These are phyloP conservation scores for Tenebrosternarchus preto DNA, from an alignment of 2,113 vertebrate species.

Conservation along the genomic window DNA sequence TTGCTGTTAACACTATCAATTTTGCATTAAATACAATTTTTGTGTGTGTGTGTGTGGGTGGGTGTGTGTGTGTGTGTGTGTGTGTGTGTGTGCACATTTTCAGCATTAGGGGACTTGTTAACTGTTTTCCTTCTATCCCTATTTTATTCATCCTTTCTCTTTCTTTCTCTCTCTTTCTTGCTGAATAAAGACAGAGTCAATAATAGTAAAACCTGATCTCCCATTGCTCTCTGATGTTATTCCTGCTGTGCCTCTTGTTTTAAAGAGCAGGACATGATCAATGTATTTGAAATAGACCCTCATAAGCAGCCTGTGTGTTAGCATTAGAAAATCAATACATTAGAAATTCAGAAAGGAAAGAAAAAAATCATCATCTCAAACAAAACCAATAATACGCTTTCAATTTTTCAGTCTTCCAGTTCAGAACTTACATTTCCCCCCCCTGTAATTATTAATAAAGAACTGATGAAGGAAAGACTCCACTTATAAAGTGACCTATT, in stretches of 20 bases:
- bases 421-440: conserved; percentile 1
- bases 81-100: conserved; percentile 36
- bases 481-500: conserved; percentile 1
- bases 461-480: conserved; percentile 15
- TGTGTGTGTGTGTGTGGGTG: conserved; percentile 14
- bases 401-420: too few species aligned
- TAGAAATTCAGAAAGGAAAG: conserved; percentile 45
- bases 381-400: background rate
- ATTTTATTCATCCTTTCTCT: background rate
- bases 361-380: conserved; percentile 16
- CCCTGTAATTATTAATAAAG: conserved; percentile 45
- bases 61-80: background rate
- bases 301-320: conserved; percentile 59
- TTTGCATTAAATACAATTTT: conserved; percentile 68
- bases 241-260: conserved; percentile 50
- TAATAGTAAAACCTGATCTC: conserved; percentile 71
- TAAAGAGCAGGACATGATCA: conserved; percentile 63
- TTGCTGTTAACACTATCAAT: conserved; percentile 69
- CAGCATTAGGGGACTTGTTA: conserved; percentile 51
- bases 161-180: background rate
- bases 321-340: conserved; percentile 63
- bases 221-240: conserved; percentile 62
- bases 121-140: conserved; percentile 43
- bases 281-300: conserved; percentile 57
- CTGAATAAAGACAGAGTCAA: conserved; percentile 55